These are phyloP conservation scores for Lophius americanus DNA, from an alignment of 2,797 vertebrate species.

Conservation along the genomic window DNA sequence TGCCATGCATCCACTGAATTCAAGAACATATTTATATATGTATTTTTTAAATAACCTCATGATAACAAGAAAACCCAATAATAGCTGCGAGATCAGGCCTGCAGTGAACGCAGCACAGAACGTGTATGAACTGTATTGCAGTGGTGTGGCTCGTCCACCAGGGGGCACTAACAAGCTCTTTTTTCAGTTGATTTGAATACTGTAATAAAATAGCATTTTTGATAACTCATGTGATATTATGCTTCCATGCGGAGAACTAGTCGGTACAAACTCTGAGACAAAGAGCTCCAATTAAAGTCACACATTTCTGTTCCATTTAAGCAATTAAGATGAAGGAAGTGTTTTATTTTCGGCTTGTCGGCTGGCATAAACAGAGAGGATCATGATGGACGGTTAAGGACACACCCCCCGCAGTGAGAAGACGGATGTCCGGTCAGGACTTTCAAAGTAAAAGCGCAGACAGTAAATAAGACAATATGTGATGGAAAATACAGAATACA, in stretches of 20 bases:
- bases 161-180: neutral
- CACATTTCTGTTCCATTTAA: neutral
- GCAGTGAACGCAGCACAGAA: neutral
- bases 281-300: neutral
- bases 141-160: neutral
- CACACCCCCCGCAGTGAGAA: too few species aligned
- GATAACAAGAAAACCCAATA: neutral
- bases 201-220: too few species aligned
- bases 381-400: conserved; percentile 16
- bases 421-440: too few species aligned
- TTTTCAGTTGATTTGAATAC: too few species aligned
- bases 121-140: neutral
- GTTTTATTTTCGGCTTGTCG: conserved; percentile 20
- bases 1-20: neutral
- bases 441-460: too few species aligned
- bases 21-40: neutral
- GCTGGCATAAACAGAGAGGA: conserved; percentile 12
- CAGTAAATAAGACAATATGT: too few species aligned
- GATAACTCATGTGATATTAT: too few species aligned
- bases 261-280: neutral
- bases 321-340: neutral
- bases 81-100: neutral
- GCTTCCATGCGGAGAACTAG: too few species aligned
- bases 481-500: too few species aligned
- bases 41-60: neutral